phyloP scores from a whole-genome alignment of 2,797 vertebrate genomes.

The Alosa sapidissima region DNA sequence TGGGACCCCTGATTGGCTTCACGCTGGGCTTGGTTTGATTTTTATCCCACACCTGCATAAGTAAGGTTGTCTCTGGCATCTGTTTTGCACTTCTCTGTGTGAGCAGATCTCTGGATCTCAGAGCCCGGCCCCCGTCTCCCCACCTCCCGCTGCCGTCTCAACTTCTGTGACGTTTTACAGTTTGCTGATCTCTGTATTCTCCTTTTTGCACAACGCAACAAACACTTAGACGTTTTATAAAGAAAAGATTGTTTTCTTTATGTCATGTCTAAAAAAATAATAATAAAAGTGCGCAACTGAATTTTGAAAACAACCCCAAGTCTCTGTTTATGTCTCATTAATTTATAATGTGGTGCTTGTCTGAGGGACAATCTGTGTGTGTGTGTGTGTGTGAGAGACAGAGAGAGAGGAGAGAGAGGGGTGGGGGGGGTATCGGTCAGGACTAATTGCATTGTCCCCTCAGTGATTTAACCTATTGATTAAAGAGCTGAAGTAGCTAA shows the following conservation, averaged over 20 bases:
- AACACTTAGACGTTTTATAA: slow-evolving; percentile 70
- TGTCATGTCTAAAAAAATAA: slow-evolving; percentile 70
- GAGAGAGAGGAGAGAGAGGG: background rate
- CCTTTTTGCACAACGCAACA: slow-evolving; percentile 70
- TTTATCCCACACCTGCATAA: slow-evolving; percentile 1
- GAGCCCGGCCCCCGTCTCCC: slow-evolving; percentile 22
- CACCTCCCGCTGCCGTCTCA: slow-evolving; percentile 33
- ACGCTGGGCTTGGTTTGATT: slow-evolving; percentile 16
- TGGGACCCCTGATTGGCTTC: background rate
- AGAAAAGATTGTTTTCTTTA: slow-evolving; percentile 61
- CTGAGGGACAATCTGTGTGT: background rate
- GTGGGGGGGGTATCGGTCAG: background rate
- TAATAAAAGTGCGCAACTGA: slow-evolving; percentile 71
- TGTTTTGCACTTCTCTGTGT: slow-evolving; percentile 9
- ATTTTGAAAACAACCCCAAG: slow-evolving; percentile 48
- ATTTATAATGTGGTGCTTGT: slow-evolving; percentile 17
- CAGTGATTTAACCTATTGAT: background rate
- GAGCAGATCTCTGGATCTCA: background rate
- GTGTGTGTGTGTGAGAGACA: background rate
- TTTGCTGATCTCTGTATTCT: slow-evolving; percentile 57
- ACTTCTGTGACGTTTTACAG: slow-evolving; percentile 57
- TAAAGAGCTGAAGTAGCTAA: background rate
- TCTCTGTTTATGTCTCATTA: slow-evolving; percentile 38
- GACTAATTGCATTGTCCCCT: background rate
- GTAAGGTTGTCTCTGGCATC: background rate